Conservation (phyloP, 2,113 vertebrate genomes). For the Ctenomys sociabilis region DNA sequence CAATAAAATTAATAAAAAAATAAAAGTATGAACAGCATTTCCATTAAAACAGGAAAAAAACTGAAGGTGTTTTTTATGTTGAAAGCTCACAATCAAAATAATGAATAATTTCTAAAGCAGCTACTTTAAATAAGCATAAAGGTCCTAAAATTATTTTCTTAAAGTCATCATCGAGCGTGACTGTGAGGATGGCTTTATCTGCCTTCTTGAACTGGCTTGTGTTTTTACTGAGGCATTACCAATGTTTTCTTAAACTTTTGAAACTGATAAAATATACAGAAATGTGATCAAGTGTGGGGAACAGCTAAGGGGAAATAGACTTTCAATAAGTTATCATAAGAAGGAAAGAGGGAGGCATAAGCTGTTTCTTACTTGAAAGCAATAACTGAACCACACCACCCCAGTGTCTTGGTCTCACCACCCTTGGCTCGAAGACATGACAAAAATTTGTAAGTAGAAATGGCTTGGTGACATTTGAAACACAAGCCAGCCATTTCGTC, state of each 20-base stretch:
- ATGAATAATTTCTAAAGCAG: background rate
- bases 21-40: too few relatives aligned
- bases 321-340: background rate
- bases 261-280: background rate
- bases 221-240: conserved; percentile 37
- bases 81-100: background rate
- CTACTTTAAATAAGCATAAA: background rate
- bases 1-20: too few relatives aligned
- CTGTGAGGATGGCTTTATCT: background rate
- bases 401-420: background rate
- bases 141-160: conserved; percentile 23
- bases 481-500: conserved; percentile 75
- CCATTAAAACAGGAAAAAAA: too few relatives aligned
- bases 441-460: background rate
- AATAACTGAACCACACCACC: background rate
- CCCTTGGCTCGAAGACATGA: conserved; percentile 4
- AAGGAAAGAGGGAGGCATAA: background rate
- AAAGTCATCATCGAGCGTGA: background rate
- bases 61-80: conserved; percentile 29
- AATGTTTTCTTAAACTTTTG: conserved; percentile 27
- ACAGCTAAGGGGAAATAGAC: conserved; percentile 20
- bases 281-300: background rate
- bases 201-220: background rate
- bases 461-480: conserved; percentile 67
- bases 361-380: conserved; percentile 5